Percentiles rank a stretch among this genome's conserved stretches.
Evolutionary conservation across 2,797 vertebrate genomes (phyloP).

Genomic region (Clarias fuscus): DNA sequence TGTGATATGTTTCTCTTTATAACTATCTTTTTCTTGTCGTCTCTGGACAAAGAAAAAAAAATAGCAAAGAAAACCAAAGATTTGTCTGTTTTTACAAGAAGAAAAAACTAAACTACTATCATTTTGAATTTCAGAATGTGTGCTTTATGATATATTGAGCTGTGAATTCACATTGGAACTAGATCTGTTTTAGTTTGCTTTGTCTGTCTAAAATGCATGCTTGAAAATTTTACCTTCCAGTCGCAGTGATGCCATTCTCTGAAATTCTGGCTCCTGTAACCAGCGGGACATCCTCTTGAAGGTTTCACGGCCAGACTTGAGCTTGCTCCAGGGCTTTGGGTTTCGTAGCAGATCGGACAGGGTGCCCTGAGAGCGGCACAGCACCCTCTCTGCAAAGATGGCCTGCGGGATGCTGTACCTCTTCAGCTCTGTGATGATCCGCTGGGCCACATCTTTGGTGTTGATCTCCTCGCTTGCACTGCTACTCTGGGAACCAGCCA

Average conservation of each 20-base stretch:
- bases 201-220: constrained; percentile 4
- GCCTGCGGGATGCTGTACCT: constrained; percentile 87
- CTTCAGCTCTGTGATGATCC: constrained; percentile 85
- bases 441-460: constrained; percentile 84
- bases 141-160: neutral
- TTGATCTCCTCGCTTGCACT: constrained; percentile 80
- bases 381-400: constrained; percentile 83
- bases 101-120: constrained; percentile 1
- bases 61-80: neutral
- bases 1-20: neutral
- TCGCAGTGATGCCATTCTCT: constrained; percentile 84
- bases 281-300: constrained; percentile 87
- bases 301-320: constrained; percentile 86
- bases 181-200: neutral
- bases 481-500: constrained; percentile 65
- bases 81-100: neutral
- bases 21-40: constrained; percentile 2
- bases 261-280: constrained; percentile 86
- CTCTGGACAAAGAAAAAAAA: constrained; percentile 2
- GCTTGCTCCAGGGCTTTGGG: constrained; percentile 86
- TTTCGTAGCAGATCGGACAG: constrained; percentile 85
- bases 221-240: constrained; percentile 80
- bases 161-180: neutral
- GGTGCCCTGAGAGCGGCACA: constrained; percentile 84
- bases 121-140: neutral